phyloP scores from a whole-genome alignment of 2,888 invertebrate species.

The Diploptera punctata region DNA sequence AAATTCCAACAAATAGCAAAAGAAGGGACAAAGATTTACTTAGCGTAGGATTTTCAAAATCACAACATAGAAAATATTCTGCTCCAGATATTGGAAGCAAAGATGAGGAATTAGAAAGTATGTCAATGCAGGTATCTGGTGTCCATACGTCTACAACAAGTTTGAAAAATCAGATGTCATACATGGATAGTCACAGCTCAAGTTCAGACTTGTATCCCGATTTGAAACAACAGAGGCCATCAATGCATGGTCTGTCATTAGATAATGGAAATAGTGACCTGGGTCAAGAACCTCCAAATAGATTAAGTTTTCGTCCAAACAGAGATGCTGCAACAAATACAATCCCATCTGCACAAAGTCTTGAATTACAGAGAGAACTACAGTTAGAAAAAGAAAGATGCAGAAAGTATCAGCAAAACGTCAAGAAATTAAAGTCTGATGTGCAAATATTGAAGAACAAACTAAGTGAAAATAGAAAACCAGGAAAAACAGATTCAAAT shows the following conservation, averaged over 20 bases:
- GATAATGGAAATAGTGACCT: no score
- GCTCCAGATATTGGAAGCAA: no score
- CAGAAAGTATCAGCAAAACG: conserved; percentile 35
- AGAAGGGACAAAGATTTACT: no score
- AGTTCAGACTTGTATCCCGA: not conserved
- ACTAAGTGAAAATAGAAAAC: conserved; percentile 28
- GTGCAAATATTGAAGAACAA: conserved; percentile 26
- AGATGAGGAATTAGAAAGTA: no score
- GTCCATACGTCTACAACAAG: not conserved
- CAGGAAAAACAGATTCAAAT: conserved; percentile 28
- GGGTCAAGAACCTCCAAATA: not conserved
- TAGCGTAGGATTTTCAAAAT: no score
- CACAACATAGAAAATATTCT: no score
- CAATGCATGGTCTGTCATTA: no score
- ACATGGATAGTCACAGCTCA: not conserved
- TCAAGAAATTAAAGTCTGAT: conserved; percentile 37
- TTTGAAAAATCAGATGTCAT: not conserved
- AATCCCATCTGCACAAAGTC: conserved; percentile 6
- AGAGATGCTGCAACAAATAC: conserved; percentile 41
- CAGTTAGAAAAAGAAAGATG: conserved; percentile 37
- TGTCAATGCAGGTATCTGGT: no score
- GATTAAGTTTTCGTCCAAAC: not conserved
- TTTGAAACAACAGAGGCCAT: no score
- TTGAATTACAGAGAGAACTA: conserved; percentile 38
- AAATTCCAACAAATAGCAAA: no score